Percentiles rank a stretch among this genome's conserved stretches.
These are phyloP conservation scores for Scolopax bukidnonensis DNA, from an alignment of 2,797 vertebrate genomes.

Conservation along the genomic window DNA sequence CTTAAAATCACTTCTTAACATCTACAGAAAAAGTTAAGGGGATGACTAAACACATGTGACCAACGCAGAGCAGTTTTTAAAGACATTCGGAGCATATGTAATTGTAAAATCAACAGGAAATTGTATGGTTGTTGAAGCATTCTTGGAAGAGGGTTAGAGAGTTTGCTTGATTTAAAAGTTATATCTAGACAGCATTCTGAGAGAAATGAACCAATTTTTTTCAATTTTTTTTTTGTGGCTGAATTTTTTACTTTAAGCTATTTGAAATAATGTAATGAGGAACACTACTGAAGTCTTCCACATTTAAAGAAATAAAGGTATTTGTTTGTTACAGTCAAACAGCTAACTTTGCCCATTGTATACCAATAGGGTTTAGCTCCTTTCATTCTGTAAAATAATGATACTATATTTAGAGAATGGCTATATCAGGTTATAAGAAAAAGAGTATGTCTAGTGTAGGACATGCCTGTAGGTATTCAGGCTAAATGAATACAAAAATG, in stretches of 20 bases:
- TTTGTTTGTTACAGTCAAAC: background rate
- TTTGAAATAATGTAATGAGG: background rate
- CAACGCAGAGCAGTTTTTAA: background rate
- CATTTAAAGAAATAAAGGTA: background rate
- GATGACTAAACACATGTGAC: constrained; percentile 9
- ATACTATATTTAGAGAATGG: background rate
- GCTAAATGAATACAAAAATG: background rate
- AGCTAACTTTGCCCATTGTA: background rate
- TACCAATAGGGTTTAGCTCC: background rate
- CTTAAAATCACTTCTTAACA: constrained; percentile 35
- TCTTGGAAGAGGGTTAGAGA: background rate
- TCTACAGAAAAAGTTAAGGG: constrained; percentile 14
- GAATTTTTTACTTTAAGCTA: background rate
- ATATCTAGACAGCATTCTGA: background rate
- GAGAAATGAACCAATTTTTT: background rate
- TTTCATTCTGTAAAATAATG: background rate
- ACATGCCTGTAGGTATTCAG: background rate
- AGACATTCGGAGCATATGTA: background rate
- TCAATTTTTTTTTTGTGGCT: background rate
- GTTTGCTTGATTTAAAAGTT: background rate
- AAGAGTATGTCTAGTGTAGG: background rate
- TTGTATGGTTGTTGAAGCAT: background rate
- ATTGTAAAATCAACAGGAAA: constrained; percentile 14
- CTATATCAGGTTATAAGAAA: too few relatives aligned
- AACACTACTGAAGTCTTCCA: background rate